Evolutionary conservation across 2,888 invertebrate species (phyloP).

Genomic region (Drosophila merina): DNA sequence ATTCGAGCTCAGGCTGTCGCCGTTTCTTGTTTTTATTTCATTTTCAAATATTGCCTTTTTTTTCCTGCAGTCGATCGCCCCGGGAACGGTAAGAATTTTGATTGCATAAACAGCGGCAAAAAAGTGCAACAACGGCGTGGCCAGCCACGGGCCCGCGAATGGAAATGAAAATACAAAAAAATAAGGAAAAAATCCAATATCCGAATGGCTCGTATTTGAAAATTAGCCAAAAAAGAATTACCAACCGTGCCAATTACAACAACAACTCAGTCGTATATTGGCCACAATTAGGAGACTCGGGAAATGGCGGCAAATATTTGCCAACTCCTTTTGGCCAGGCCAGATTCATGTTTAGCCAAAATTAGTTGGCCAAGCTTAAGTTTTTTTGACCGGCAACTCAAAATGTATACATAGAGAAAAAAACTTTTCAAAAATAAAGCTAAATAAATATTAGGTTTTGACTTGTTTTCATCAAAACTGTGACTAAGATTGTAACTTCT

Average conservation of each 20-base stretch:
- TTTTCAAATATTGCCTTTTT: conserved; percentile 7
- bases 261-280: conserved; percentile 43
- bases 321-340: conserved; percentile 68
- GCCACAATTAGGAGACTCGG: conserved; percentile 63
- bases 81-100: conserved; percentile 70
- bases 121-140: conserved; percentile 29
- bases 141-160: conserved; percentile 50
- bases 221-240: conserved; percentile 68
- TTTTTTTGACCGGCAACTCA: conserved; percentile 49
- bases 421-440: neutral
- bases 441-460: neutral
- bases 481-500: neutral
- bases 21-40: conserved; percentile 1
- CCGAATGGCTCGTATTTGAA: conserved; percentile 58
- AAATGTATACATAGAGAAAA: conserved; percentile 6
- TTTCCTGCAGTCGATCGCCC: conserved; percentile 30
- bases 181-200: conserved; percentile 43
- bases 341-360: conserved; percentile 56
- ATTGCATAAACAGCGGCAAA: conserved; percentile 70
- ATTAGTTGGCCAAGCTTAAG: conserved; percentile 71
- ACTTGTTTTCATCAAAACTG: too few species aligned
- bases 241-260: conserved; percentile 43
- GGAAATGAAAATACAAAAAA: conserved; percentile 55
- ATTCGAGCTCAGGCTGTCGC: conserved; percentile 53
- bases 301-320: conserved; percentile 71